phyloP scores from a whole-genome alignment of 2,113 vertebrate genomes.

The Pycnonotus jocosus region DNA sequence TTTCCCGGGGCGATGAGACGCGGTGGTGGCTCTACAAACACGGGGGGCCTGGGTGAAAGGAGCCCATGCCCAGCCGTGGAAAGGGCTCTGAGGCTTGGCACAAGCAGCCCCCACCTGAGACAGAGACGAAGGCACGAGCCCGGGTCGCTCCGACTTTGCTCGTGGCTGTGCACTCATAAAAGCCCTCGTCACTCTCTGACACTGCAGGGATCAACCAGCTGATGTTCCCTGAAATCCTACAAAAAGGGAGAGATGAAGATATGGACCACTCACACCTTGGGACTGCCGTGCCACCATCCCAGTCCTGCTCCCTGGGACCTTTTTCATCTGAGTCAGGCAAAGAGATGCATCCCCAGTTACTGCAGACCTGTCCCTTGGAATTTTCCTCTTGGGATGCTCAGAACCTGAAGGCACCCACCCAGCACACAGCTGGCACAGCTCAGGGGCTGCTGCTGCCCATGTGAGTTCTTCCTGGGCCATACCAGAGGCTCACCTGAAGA shows the following conservation, averaged over 20 bases:
- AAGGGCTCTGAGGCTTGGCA: neutral
- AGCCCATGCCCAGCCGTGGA: rapidly evolving
- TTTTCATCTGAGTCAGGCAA: too few species aligned
- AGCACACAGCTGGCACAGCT: neutral
- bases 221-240: conserved; percentile 76
- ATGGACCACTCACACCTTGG: neutral
- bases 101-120: conserved; percentile 74
- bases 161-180: conserved; percentile 80
- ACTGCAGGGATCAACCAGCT: conserved; percentile 82
- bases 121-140: conserved; percentile 73
- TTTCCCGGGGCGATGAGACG: conserved; percentile 71
- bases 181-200: conserved; percentile 79
- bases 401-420: neutral
- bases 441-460: neutral
- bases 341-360: neutral
- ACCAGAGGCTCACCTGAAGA: conserved; percentile 75
- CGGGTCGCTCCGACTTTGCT: conserved; percentile 77
- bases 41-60: rapidly evolving
- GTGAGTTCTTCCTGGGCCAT: rapidly evolving
- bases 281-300: neutral
- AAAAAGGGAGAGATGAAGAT: neutral
- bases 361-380: rapidly evolving
- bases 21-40: conserved; percentile 77
- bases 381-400: neutral
- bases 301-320: neutral